phyloP scores from a whole-genome alignment of 2,888 invertebrate genomes.

The Laspeyria flexula region DNA sequence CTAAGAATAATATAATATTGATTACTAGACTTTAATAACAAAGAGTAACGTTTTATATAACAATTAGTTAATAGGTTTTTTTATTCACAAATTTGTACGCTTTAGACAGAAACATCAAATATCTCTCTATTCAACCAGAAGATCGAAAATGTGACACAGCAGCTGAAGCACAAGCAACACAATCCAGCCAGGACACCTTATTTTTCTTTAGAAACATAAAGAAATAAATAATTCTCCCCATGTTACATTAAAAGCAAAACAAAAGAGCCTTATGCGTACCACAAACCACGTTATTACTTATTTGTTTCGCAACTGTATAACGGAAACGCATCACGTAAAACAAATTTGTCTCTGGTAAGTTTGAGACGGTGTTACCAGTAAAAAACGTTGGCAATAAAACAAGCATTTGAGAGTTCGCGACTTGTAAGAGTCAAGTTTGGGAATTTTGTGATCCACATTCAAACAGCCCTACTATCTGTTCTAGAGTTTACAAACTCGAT shows the following conservation, averaged over 20 bases:
- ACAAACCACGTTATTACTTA: conserved; percentile 25
- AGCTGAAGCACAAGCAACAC: no score
- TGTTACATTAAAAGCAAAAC: conserved; percentile 25
- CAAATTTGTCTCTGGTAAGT: conserved; percentile 70
- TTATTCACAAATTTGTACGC: no score
- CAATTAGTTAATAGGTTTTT: no score
- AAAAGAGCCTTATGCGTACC: conserved; percentile 24
- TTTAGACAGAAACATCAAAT: no score
- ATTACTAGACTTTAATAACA: no score
- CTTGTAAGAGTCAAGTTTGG: conserved; percentile 57
- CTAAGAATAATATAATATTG: no score
- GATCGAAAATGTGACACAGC: no score
- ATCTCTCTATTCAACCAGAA: no score
- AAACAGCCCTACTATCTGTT: conserved; percentile 24
- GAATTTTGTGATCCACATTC: conserved; percentile 46
- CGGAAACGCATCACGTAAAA: conserved; percentile 67
- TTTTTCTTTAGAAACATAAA: no score
- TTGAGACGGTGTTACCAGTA: conserved; percentile 58
- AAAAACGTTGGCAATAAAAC: conserved; percentile 72
- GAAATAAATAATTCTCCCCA: no score
- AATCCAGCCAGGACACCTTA: no score
- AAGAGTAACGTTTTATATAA: no score
- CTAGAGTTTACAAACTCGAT: background rate
- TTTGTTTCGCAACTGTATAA: conserved; percentile 45
- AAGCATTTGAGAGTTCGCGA: conserved; percentile 67